Evolutionary conservation across 2,888 invertebrate genomes (phyloP).

Genomic region (Anarsia innoxiella): DNA sequence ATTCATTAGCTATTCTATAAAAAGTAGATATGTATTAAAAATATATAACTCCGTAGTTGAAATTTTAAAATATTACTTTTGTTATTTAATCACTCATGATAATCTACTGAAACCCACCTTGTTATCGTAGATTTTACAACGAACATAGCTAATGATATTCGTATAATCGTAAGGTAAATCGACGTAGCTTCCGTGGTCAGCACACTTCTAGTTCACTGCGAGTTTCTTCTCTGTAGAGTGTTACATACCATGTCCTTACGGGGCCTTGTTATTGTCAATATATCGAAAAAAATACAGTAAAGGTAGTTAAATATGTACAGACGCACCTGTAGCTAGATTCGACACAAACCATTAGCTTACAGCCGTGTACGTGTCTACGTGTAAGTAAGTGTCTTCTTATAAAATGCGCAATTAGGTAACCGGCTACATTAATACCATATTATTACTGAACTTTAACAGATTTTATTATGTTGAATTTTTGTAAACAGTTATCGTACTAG

Average conservation of each 20-base stretch:
- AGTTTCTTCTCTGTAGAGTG: not conserved
- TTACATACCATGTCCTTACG: slow-evolving; percentile 6
- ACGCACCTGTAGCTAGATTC: slow-evolving; percentile 55
- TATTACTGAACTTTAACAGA: slow-evolving; percentile 1
- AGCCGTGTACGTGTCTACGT: slow-evolving; percentile 29
- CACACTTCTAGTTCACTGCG: too few relatives aligned
- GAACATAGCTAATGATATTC: slow-evolving; percentile 49
- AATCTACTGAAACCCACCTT: slow-evolving; percentile 27
- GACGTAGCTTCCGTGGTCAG: slow-evolving; percentile 26
- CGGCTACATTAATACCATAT: too few relatives aligned
- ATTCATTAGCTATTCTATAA: slow-evolving; percentile 39
- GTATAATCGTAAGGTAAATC: slow-evolving; percentile 34
- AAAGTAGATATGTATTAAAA: slow-evolving; percentile 33
- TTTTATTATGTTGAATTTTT: slow-evolving; percentile 20
- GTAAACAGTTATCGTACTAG: slow-evolving; percentile 16
- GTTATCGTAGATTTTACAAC: slow-evolving; percentile 69
- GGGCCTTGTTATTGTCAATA: slow-evolving; percentile 26
- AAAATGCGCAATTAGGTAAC: slow-evolving; percentile 46
- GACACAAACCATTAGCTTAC: slow-evolving; percentile 45
- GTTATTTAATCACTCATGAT: slow-evolving; percentile 7
- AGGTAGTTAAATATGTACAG: slow-evolving; percentile 21
- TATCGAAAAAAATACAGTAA: slow-evolving; percentile 17
- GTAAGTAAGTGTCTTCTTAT: slow-evolving; percentile 38
- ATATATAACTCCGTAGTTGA: slow-evolving; percentile 26
- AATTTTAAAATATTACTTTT: slow-evolving; percentile 21